Evolutionary conservation across 2,113 vertebrate genomes (phyloP), one percentile per base, ranked within the genome.

Genomic region (Toxotes jaculatrix): DNA sequence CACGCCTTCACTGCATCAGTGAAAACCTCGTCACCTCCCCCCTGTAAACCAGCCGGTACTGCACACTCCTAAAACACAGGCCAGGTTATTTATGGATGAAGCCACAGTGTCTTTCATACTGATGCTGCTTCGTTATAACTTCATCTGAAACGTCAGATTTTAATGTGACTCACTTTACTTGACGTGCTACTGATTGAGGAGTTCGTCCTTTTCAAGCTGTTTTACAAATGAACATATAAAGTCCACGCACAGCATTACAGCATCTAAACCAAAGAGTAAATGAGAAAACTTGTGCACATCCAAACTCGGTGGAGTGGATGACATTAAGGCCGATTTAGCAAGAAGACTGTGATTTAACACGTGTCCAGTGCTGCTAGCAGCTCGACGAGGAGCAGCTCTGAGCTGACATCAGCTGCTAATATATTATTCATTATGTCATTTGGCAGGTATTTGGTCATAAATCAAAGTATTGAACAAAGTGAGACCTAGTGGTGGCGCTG

Each of bases 21-120:
- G 19, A 23, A 34, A 78, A 57, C 70, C 57, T 57, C 73, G 74
- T 74, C 74, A 57, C 43, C 38, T 47, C 40, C 4, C 11, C 31
- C 36, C 11, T 36, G 19, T n/a, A 51, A 65, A 56, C 60, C 60
- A 63, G 64, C 38, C 13, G 38, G 19, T 42, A 14, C 40, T 23
- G 19, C 74, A 36, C 27, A 7, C 36, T 5, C 5, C 57, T 14
- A 17, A 40, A 40, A 40, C 1, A 63, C 14, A 36, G 40, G 4
- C 14, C 17, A 9, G 17, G 40, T 36, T 49, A 27, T 23, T 27
- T 14, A 57, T 36, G 40, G 36, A 38, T 23, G 9, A 43, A 49
- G 34, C 49, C 14, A 5, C 43, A 14, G 12, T 45, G 43, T 45
- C 43, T 45, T 16, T 16, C 14, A 6, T 14, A 16, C 43, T 9